phyloP scores from a whole-genome alignment of 2,797 vertebrate species.

The Sphenopsis melanotis region DNA sequence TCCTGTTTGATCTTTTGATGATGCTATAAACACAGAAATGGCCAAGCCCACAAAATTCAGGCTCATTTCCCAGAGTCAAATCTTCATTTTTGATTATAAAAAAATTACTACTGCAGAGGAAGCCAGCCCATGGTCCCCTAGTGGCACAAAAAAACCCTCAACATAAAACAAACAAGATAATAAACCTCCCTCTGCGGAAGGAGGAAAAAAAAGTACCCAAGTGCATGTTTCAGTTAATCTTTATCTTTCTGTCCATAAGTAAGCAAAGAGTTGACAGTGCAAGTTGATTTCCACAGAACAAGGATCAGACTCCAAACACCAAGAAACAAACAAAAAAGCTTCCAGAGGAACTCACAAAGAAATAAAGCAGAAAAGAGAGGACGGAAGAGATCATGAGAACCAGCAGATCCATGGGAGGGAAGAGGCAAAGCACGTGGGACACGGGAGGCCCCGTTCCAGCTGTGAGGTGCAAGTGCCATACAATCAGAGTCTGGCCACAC shows the following conservation, averaged over 20 bases:
- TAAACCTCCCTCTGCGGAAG: background rate
- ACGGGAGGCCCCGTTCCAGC: background rate
- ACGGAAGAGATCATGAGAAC: slow-evolving; percentile 19
- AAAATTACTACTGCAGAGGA: background rate
- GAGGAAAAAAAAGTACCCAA: background rate
- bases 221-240: slow-evolving; percentile 55
- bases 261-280: slow-evolving; percentile 74
- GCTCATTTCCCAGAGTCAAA: background rate
- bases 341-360: slow-evolving; percentile 54
- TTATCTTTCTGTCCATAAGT: slow-evolving; percentile 66
- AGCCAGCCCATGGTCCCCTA: background rate
- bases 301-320: slow-evolving; percentile 63
- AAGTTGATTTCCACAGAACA: slow-evolving; percentile 68
- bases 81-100: background rate
- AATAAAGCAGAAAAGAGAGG: slow-evolving; percentile 48
- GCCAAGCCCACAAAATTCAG: background rate
- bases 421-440: background rate
- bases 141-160: background rate
- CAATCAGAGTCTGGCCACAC: slow-evolving; percentile 5
- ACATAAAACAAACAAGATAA: slow-evolving; percentile 13
- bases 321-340: slow-evolving; percentile 53
- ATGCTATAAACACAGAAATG: background rate
- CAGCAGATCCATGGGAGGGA: slow-evolving; percentile 22
- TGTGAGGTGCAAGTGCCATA: background rate
- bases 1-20: background rate